A percentile compares a stretch with the other conserved stretches of the same genome.
Evolutionary conservation across 2,113 vertebrate species (phyloP).

Genomic region (Falcunculus frontatus): DNA sequence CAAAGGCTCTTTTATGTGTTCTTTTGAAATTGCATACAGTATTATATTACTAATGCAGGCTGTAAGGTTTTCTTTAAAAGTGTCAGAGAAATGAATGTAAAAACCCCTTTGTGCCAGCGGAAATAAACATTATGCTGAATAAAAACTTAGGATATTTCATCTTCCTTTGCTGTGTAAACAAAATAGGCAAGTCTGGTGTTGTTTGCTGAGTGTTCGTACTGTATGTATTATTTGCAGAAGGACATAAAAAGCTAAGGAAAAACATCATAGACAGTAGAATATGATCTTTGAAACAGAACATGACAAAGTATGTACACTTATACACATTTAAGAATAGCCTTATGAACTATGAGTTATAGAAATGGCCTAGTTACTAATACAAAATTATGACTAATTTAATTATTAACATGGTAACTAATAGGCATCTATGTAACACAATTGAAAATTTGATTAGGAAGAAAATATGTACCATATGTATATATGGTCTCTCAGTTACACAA

Average conservation of each 20-base stretch:
- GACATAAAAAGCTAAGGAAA: neutral
- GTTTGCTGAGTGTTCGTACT: neutral
- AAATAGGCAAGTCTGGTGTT: neutral
- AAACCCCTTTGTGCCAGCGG: neutral
- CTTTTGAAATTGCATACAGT: neutral
- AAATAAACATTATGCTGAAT: neutral
- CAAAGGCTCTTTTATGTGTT: neutral
- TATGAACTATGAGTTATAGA: neutral
- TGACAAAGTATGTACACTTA: neutral
- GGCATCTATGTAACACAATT: neutral
- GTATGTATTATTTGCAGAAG: neutral
- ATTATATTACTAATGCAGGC: neutral
- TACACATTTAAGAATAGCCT: neutral
- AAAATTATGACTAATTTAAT: neutral
- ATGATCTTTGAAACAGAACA: neutral
- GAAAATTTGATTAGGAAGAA: neutral
- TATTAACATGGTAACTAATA: neutral
- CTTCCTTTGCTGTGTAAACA: neutral
- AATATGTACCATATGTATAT: neutral
- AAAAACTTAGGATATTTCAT: neutral
- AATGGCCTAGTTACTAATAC: neutral
- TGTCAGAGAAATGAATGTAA: neutral
- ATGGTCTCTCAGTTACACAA: rapidly evolving
- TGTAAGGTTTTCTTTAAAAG: neutral
- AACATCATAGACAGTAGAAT: neutral